Percentiles rank a stretch among this genome's conserved stretches.
These are phyloP conservation scores for Daubentonia madagascariensis DNA, from an alignment of 2,113 vertebrate genomes.

Conservation along the genomic window DNA sequence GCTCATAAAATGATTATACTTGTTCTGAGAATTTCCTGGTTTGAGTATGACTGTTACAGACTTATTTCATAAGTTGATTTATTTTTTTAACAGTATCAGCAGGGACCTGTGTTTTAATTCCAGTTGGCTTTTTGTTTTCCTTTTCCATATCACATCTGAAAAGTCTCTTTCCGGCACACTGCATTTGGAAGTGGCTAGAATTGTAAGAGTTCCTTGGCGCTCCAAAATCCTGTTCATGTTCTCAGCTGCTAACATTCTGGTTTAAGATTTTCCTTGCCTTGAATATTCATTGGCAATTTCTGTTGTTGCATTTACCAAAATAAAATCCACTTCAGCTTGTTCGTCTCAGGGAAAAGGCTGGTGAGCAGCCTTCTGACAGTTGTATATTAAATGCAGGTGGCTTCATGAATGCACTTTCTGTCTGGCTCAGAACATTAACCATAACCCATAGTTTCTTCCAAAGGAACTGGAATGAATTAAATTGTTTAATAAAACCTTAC, in stretches of 20 bases:
- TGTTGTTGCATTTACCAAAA: conserved; percentile 66
- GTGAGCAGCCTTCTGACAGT: conserved; percentile 83
- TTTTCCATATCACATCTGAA: background rate
- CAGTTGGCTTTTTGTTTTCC: background rate
- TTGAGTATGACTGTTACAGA: conserved; percentile 38
- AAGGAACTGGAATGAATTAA: conserved; percentile 88
- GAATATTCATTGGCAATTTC: conserved; percentile 56
- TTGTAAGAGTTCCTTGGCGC: background rate
- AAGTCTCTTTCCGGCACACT: conserved; percentile 32
- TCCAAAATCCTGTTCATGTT: background rate
- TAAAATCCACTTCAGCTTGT: conserved; percentile 56
- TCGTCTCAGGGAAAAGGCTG: conserved; percentile 79
- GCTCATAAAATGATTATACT: conserved; percentile 58
- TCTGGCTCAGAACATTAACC: conserved; percentile 87
- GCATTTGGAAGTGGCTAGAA: conserved; percentile 29
- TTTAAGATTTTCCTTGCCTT: conserved; percentile 56
- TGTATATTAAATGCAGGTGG: conserved; percentile 88
- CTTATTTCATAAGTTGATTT: conserved; percentile 43
- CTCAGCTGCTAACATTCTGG: conserved; percentile 44
- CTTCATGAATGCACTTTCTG: conserved; percentile 81
- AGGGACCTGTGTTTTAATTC: conserved; percentile 38
- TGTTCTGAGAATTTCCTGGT: conserved; percentile 61
- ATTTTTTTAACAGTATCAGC: conserved; percentile 34
- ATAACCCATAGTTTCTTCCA: conserved; percentile 85
- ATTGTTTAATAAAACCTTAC: conserved; percentile 86